These are phyloP conservation scores for Tapirus terrestris DNA, from an alignment of 2,113 vertebrate genomes.

Conservation along the genomic window DNA sequence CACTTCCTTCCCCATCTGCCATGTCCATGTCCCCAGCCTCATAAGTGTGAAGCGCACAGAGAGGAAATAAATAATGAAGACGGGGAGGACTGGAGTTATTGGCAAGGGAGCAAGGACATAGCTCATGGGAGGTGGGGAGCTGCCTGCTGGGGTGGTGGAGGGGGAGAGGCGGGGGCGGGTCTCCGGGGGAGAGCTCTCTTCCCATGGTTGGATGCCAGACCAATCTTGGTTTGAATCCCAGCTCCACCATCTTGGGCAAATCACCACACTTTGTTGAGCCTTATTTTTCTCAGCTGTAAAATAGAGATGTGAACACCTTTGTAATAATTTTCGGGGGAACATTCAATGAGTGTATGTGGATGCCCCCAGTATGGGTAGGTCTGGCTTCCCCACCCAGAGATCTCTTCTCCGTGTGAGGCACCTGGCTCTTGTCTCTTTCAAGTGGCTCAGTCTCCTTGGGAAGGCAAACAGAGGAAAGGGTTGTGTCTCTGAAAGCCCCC, in stretches of 20 bases:
- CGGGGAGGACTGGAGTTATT: background rate
- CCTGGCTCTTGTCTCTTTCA: background rate
- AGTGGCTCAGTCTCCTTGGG: background rate
- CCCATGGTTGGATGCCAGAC: background rate
- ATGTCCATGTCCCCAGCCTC: constrained; percentile 50
- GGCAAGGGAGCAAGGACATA: background rate
- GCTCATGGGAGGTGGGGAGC: background rate
- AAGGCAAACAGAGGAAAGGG: background rate
- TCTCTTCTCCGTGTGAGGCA: background rate
- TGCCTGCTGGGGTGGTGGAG: background rate
- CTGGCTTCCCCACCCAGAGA: background rate
- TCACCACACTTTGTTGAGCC: background rate
- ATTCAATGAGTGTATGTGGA: background rate
- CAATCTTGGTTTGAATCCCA: background rate
- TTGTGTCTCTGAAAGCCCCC: background rate
- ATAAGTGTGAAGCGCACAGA: background rate
- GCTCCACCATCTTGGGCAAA: background rate
- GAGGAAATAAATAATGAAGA: constrained; percentile 29
- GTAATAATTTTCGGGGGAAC: background rate
- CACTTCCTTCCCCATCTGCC: constrained; percentile 61
- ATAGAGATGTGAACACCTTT: background rate
- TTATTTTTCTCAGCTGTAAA: background rate
- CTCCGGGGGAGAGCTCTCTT: background rate
- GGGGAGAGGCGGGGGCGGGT: background rate
- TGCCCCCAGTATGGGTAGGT: background rate